Conservation (phyloP, 2,797 vertebrate species). For the Pangasius mekongensis region DNA sequence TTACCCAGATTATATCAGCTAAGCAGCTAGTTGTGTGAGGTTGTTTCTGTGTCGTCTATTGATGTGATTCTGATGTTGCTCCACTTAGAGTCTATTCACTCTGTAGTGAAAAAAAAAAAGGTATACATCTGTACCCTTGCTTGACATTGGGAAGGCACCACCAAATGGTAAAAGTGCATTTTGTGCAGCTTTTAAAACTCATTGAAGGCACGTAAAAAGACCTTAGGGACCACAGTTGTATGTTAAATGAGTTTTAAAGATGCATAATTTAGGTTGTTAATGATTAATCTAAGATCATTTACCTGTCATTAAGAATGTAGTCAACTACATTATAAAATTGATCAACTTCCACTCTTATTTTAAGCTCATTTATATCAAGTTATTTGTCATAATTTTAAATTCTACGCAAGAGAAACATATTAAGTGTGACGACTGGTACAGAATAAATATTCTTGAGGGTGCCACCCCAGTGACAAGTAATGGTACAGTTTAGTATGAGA, state of each 20-base stretch:
- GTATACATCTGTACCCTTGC: neutral
- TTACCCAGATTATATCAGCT: neutral
- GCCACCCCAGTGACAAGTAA: neutral
- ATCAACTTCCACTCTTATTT: neutral
- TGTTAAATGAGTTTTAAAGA: neutral
- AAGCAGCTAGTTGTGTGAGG: neutral
- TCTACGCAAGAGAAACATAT: neutral
- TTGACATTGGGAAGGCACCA: neutral
- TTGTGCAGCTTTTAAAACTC: neutral
- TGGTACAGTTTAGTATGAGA: neutral
- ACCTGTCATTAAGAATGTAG: neutral
- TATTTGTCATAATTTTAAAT: neutral
- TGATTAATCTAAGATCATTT: neutral
- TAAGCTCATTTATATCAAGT: neutral
- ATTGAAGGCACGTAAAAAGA: neutral
- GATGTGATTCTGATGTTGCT: neutral
- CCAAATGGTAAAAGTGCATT: neutral
- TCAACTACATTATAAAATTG: neutral
- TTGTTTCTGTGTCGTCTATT: neutral
- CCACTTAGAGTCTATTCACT: neutral
- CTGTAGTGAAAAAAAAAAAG: neutral
- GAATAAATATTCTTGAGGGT: neutral
- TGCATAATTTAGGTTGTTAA: neutral
- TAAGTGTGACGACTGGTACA: neutral
- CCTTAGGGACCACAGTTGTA: neutral